phyloP scores from a whole-genome alignment of 2,113 vertebrate species.

The Ceyx cyanopectus region DNA sequence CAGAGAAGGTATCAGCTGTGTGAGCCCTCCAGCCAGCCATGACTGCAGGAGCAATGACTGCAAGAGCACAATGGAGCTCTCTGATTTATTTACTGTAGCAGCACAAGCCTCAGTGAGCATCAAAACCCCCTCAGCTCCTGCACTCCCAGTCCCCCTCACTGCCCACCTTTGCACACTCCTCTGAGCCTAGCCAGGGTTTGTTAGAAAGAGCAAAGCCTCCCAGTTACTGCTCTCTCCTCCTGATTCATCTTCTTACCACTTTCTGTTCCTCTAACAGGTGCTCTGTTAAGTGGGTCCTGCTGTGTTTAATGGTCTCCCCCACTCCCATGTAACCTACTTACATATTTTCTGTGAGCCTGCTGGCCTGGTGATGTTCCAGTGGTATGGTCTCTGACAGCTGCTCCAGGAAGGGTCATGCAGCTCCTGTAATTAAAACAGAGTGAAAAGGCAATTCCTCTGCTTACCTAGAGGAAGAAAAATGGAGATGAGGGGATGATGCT shows the following conservation, averaged over 20 bases:
- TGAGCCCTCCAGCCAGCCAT: neutral
- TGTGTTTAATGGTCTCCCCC: neutral
- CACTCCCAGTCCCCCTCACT: neutral
- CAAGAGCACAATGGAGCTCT: neutral
- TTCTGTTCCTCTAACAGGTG: neutral
- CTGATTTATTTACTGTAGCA: neutral
- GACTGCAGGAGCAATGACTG: neutral
- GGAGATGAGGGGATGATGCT: neutral
- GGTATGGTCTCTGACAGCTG: neutral
- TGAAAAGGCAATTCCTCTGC: neutral
- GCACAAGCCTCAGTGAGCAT: neutral
- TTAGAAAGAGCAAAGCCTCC: neutral
- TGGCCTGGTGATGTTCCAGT: neutral
- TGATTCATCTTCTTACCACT: neutral
- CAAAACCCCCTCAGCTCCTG: neutral
- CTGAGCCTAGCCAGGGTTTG: neutral
- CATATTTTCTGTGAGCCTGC: neutral
- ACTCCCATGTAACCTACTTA: slow-evolving; percentile 32
- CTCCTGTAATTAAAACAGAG: slow-evolving; percentile 36
- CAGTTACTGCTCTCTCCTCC: neutral
- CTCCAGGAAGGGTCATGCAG: neutral
- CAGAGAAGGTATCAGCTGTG: neutral
- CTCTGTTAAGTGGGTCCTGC: slow-evolving; percentile 17
- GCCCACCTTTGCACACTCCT: fast-evolving
- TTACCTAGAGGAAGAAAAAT: neutral